Evolutionary conservation across 2,888 invertebrate genomes (phyloP), one percentile per base, ranked within the genome.

Genomic region (Xestia sexstrigata): DNA sequence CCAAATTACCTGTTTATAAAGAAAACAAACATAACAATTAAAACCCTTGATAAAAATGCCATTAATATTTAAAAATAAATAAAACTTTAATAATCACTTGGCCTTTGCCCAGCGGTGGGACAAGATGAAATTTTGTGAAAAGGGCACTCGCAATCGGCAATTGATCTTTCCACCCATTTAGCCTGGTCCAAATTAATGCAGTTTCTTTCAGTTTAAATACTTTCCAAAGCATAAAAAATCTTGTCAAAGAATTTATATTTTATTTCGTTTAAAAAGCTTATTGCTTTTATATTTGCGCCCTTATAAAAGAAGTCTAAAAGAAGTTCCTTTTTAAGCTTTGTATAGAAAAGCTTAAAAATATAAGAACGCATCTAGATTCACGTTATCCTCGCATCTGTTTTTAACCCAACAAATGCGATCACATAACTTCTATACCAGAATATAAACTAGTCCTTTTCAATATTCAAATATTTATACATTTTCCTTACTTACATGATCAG

Each of bases 381-480:
- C 23, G 39, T 62, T 13, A 75, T 77, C 79, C 4, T 20, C 0
- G 69, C 6, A 49, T 66, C 70, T 49, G 74, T 79, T 85, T 86
- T 77, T 74, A 84, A 74, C 65, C 35, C 67, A 68, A n/a, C 74
- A 65, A 74, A 62, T 26, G 74, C 58, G 67, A 79, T 55, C 74
- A 58, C 70, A 73, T 86, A 83, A 78, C 85, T 89, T 91, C 87
- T 86, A 89, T 83, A 87, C 80, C 77, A 78, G 81, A 73, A 75
- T 70, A 80, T 82, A 85, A 84, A 83, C 83, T 82, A 79, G 81
- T 83, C 62, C 70, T 67, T 39, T 87, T 85, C 77, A 82, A 87
- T 88, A 89, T 88, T 89, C 83, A 89, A 86, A 84, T 86, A 80
- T 83, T 81, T 88, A 88, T 87, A 82, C 85, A 90, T 88, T 85